Base-by-base conservation (phyloP, 2,113 vertebrate species). In the Tympanuchus pallidicinctus region DNA sequence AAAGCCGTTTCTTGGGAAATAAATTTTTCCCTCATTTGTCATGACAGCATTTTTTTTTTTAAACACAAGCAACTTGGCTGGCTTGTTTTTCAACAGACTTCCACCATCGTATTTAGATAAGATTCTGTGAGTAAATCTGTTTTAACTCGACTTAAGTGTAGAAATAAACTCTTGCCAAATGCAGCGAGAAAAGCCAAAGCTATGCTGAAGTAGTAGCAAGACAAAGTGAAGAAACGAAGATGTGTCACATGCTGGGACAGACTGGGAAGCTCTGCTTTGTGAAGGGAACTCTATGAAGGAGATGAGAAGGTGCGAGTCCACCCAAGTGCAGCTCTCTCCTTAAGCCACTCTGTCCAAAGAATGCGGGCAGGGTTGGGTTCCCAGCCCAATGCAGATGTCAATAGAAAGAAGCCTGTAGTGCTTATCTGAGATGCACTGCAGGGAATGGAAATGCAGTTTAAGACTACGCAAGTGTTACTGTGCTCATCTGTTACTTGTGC, bases 71-170 rank as follows among this genome's bases (percentile, higher is more conserved):
- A 88, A 47, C 40, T 85, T 78, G 66, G 32, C 61, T 56, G 70
- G 22, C 76, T 81, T 65, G 36, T 54, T 54, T 30, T n/a, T 2
- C 30, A 67, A 54, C 27, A 92, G 50, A 56, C 59, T 73, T 85
- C 56, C 50, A 77, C 48, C 56, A 21, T 27, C 3, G 0, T 36
- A 65, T 57, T 88, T 50, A 76, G 52, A 30, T 76, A 75, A 75
- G 42, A 80, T 56, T 48, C 80, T 79, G 36, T 22, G 61, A 86
- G 57, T 82, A 94, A 79, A 94, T 75, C 66, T 79, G 50, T 56
- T 78, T 88, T 57, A 67, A 66, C 72, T 74, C 3, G 1, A 75
- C 52, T 85, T 70, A 30, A 6, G 45, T 9, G 57, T 32, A 70
- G 57, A 70, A 88, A 57, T 61, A 63, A 54, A 64, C 34, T 45